Evolutionary conservation across 2,113 vertebrate genomes (phyloP), one percentile per base, ranked within the genome.

Genomic region (Leptobrachium ailaonicum): DNA sequence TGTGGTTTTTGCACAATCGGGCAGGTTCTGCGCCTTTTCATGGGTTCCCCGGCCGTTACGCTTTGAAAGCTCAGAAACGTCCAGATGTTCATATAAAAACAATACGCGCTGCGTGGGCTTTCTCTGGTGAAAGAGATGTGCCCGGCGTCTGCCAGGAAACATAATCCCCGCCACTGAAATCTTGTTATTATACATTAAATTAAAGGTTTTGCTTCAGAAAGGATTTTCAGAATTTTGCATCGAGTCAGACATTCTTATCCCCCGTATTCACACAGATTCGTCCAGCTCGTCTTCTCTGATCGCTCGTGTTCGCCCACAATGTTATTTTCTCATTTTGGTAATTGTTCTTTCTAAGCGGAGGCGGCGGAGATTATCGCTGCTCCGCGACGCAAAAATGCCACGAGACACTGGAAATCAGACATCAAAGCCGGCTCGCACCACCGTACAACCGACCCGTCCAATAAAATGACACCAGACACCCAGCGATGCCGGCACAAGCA

Each of bases 111-210:
- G 75, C 64, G 75, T 76, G 75, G 63, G 75, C 54, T 76, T 42
- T 67, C 66, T 66, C 68, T 42, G 50, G 75, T 60, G 53, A 45
- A 76, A 67, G 64, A 41, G 63, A 76, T 54, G 64, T 67, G 47
- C 41, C 20, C 8, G 11, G 20, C 12, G 40, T 43, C 11, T 68
- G 75, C 75, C 75, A 76, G 75, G 75, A 76, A 76, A 76, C 47
- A 76, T 76, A 56, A 47, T 68, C 13, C 13, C 64, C 50, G 42
- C 75, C 66, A 76, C 20, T 76, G 75, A 76, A 76, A 76, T 76
- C 45, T 41, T 76, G 75, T 76, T 76, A 76, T 76, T 76, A 76
- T 76, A 68, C 8, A 43, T 68, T 43, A 76, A 76, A 76, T 76
- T 76, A 76, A 76, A 76, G 64, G 75, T 76, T 76, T 32, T 32